These are phyloP conservation scores for Drosophila nigromelanica DNA, from an alignment of 1,140 invertebrate species.

Conservation along the genomic window DNA sequence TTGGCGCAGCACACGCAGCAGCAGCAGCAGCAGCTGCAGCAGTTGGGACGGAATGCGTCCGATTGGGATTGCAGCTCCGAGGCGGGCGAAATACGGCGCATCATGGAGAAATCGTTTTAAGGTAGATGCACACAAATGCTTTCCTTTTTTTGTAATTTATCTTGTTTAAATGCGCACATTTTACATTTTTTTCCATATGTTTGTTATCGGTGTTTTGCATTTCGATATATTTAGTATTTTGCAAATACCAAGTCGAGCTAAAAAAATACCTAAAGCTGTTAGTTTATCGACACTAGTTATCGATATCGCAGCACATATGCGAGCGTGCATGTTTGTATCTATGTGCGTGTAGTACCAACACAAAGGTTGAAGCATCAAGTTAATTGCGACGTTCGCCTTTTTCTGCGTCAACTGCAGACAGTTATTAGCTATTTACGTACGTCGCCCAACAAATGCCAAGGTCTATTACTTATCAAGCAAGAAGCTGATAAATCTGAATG, in stretches of 20 bases:
- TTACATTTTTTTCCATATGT: background rate
- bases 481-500: conserved; percentile 16
- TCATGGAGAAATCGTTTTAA: conserved; percentile 85
- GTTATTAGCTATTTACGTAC: conserved; percentile 1
- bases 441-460: conserved; percentile 27
- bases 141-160: too few relatives aligned
- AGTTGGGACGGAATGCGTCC: conserved; percentile 61
- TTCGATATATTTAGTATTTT: background rate
- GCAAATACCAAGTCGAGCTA: too few relatives aligned
- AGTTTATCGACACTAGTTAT: conserved; percentile 22
- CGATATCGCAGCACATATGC: conserved; percentile 25
- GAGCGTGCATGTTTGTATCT: conserved; percentile 15
- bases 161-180: too few relatives aligned
- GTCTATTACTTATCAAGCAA: conserved; percentile 26
- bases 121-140: conserved; percentile 30
- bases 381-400: conserved; percentile 32
- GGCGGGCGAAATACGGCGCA: conserved; percentile 87
- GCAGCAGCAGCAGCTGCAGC: conserved; percentile 24
- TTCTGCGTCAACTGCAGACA: conserved; percentile 11
- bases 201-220: background rate
- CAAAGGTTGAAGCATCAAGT: conserved; percentile 32
- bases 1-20: conserved; percentile 14
- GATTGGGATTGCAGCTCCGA: conserved; percentile 88
- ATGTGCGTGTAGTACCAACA: conserved; percentile 34
- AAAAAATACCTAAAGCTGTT: conserved; percentile 2